Evolutionary conservation across 92 coral and sea anemone genomes (phyloP).

Genomic region (Galaxea fascicularis): DNA sequence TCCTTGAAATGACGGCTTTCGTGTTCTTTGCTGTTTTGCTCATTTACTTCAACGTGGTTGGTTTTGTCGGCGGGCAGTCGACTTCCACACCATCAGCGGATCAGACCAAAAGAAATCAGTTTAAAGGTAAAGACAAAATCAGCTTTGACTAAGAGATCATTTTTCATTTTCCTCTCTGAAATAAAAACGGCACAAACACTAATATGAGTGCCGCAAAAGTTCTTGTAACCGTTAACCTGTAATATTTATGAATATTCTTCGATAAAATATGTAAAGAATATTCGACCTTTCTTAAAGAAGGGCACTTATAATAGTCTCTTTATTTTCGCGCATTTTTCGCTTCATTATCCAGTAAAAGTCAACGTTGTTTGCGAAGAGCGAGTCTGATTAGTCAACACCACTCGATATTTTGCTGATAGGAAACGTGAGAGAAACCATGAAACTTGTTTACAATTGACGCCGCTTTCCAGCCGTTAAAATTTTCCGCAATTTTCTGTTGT

Average conservation of each 20-base stretch:
- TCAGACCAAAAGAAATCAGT: background rate
- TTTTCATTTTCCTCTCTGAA: background rate
- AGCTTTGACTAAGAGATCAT: background rate
- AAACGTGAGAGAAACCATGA: conserved; percentile 1
- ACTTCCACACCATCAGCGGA: conserved; percentile 20
- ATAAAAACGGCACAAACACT: background rate
- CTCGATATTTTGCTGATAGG: conserved; percentile 9
- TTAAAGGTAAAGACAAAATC: conserved; percentile 20
- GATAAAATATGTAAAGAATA: background rate
- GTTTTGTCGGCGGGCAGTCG: conserved; percentile 9
- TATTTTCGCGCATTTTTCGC: background rate
- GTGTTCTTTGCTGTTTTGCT: background rate
- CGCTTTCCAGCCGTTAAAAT: conserved; percentile 6
- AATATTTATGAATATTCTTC: background rate
- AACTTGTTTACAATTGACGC: background rate
- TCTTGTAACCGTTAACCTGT: background rate
- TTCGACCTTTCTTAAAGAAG: conserved; percentile 15
- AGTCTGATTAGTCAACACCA: conserved; percentile 8
- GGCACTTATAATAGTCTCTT: background rate
- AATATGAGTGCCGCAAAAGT: background rate
- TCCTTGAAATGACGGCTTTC: conserved; percentile 9
- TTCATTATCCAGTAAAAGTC: conserved; percentile 8
- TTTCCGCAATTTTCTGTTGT: conserved; percentile 33
- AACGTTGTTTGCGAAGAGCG: conserved; percentile 41
- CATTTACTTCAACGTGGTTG: background rate